Base-by-base conservation (phyloP, 2,888 invertebrate genomes). In the Pilophorus perplexus region DNA sequence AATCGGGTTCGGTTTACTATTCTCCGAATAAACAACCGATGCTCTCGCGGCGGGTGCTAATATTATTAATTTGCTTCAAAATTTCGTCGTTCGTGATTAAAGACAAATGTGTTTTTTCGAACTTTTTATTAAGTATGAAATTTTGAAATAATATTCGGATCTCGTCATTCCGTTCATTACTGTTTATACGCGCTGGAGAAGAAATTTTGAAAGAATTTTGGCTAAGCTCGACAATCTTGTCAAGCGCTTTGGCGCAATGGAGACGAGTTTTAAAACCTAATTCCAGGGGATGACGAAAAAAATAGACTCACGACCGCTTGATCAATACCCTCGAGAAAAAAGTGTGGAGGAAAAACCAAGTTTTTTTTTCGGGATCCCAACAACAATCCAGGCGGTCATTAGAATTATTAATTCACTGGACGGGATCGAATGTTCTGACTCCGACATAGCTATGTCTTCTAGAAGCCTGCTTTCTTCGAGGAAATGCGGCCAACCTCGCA, bases 151-250 rank as follows among this genome's bases (percentile, higher is more conserved):
- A n/a, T n/a, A n/a, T n/a, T n/a, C n/a, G n/a, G n/a, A n/a, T n/a
- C n/a, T n/a, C n/a, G n/a, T n/a, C n/a, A n/a, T n/a, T n/a, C n/a
- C n/a, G n/a, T n/a, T n/a, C n/a, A n/a, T n/a, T n/a, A n/a, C n/a
- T n/a, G n/a, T n/a, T n/a, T n/a, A n/a, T n/a, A n/a, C n/a, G n/a
- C n/a, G n/a, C n/a, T n/a, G n/a, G n/a, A n/a, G n/a, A n/a, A n/a
- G n/a, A n/a, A 54, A 54, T 10, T 33, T 54, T 18, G 54, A 54
- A 10, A 10, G 20, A 10, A 16, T 54, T 54, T 3, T 20, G 54
- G 54, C 14, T 16, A 54, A 54, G 12, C 28, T 28, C 1, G 28
- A 54, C 23, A 37, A 28, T n/a, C n/a, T n/a, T n/a, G n/a, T n/a
- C n/a, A n/a, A n/a, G n/a, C n/a, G n/a, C n/a, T n/a, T n/a, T n/a